Evolutionary conservation across 2,113 vertebrate species (phyloP).

Genomic region (Polyodon spathula): DNA sequence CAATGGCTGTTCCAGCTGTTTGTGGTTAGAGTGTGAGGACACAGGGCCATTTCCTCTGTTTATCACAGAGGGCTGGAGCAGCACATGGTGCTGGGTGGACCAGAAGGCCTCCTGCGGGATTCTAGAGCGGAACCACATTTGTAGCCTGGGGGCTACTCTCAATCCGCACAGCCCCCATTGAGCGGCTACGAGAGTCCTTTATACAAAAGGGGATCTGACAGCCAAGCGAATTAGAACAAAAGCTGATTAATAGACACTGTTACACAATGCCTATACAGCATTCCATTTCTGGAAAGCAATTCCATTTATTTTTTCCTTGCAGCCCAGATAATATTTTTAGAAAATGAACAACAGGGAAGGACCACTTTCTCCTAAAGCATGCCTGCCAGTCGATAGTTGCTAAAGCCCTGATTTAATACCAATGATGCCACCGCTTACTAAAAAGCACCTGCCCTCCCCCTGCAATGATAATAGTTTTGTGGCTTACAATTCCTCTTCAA

Average conservation of each 20-base stretch:
- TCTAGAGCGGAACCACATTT: constrained; percentile 8
- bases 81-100: not conserved
- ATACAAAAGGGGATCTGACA: not conserved
- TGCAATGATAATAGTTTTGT: too few species aligned
- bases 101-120: not conserved
- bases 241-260: not conserved
- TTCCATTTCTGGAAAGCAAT: not conserved
- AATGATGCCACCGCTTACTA: too few species aligned
- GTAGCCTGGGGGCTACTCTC: too few species aligned
- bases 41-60: constrained; percentile 47
- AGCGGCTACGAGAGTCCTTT: not conserved
- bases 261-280: not conserved
- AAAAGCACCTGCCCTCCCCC: too few species aligned
- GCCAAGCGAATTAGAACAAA: not conserved
- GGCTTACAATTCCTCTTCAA: too few species aligned
- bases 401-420: too few species aligned
- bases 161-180: not conserved
- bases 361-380: too few species aligned
- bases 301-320: not conserved
- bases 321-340: not conserved
- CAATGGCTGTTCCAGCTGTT: constrained; percentile 36
- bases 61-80: constrained; percentile 32
- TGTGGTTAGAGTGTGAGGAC: constrained; percentile 38
- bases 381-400: too few species aligned
- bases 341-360: not conserved